Conservation (phyloP, 2,888 invertebrate species). For the Archips xylosteana region DNA sequence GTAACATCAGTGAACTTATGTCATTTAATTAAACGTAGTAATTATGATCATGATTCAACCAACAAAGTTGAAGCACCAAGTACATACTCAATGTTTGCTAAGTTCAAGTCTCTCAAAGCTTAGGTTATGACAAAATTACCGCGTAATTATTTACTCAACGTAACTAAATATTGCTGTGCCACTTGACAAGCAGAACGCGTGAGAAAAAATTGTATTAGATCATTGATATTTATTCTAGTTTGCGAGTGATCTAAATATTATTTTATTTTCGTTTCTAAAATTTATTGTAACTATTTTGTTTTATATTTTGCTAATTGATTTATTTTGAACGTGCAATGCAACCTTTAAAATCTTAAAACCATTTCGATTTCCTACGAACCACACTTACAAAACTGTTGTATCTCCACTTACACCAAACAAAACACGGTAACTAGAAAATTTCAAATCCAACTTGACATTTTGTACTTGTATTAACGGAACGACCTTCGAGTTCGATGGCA, state of each 20-base stretch:
- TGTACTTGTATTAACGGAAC: constrained; percentile 37
- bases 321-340: too few relatives aligned
- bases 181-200: constrained; percentile 29
- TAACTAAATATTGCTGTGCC: constrained; percentile 37
- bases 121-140: constrained; percentile 27
- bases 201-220: constrained; percentile 38
- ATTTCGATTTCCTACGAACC: background rate
- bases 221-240: constrained; percentile 15
- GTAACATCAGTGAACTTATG: too few relatives aligned
- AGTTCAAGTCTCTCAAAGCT: constrained; percentile 23
- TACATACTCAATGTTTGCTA: constrained; percentile 22
- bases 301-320: too few relatives aligned
- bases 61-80: background rate
- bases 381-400: constrained; percentile 3
- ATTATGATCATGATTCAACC: constrained; percentile 10
- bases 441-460: constrained; percentile 41
- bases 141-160: constrained; percentile 36
- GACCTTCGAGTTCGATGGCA: constrained; percentile 48
- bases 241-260: background rate
- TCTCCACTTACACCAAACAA: constrained; percentile 22
- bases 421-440: constrained; percentile 38
- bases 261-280: too few relatives aligned
- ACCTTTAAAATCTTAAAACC: background rate
- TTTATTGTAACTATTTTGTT: too few relatives aligned
- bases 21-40: background rate